Evolutionary conservation across 2,888 invertebrate genomes (phyloP).

Genomic region (Drepana falcataria): DNA sequence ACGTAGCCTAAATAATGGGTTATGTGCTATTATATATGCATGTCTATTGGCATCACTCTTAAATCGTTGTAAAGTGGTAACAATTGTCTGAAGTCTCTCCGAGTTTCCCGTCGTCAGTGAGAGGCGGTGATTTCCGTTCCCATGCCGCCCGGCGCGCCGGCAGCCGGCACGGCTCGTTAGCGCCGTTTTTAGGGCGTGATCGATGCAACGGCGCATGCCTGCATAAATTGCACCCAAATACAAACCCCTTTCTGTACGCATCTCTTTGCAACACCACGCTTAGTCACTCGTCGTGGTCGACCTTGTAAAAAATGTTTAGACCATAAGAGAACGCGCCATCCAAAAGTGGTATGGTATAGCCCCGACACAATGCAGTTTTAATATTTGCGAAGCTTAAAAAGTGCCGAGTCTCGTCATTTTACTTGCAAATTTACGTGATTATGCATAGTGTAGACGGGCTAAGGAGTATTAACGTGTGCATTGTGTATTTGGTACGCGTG

Average conservation of each 20-base stretch:
- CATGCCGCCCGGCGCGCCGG: conserved; percentile 43
- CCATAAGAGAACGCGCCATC: conserved; percentile 31
- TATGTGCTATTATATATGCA: conserved; percentile 5
- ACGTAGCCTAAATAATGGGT: too few relatives aligned
- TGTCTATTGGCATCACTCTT: conserved; percentile 5
- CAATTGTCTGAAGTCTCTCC: conserved; percentile 37
- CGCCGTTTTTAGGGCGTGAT: conserved; percentile 72
- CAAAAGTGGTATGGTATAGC: conserved; percentile 36
- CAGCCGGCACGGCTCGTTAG: conserved; percentile 57
- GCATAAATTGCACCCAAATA: conserved; percentile 64
- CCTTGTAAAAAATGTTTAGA: conserved; percentile 53
- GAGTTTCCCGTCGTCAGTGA: conserved; percentile 32
- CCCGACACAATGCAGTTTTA: conserved; percentile 57
- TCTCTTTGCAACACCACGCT: conserved; percentile 19
- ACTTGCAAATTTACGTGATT: conserved; percentile 72
- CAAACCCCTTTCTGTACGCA: conserved; percentile 34
- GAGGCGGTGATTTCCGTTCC: conserved; percentile 59
- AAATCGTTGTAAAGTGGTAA: conserved; percentile 19
- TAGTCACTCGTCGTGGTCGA: conserved; percentile 30
- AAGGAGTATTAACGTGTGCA: conserved; percentile 67
- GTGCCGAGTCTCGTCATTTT: conserved; percentile 60
- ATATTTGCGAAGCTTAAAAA: conserved; percentile 67
- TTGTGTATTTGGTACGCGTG: conserved; percentile 51
- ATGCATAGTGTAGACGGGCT: conserved; percentile 62
- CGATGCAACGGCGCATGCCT: conserved; percentile 68